Percentiles rank a stretch among this genome's conserved stretches.
phyloP scores from a whole-genome alignment of 1,140 invertebrate species.

The Spodoptera frugiperda region DNA sequence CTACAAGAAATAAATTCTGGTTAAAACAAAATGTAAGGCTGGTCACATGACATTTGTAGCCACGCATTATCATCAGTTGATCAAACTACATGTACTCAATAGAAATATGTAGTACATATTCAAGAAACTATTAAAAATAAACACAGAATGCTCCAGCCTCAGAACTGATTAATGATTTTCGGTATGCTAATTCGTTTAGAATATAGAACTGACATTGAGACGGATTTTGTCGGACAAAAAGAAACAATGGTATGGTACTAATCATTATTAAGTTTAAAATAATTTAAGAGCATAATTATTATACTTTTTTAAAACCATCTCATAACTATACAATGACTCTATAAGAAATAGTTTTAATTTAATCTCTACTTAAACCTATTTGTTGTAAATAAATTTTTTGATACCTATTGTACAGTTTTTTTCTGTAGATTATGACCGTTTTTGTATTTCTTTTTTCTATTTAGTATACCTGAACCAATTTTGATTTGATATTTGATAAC shows the following conservation, averaged over 20 bases:
- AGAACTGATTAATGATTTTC: slow-evolving; percentile 15
- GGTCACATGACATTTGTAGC: not conserved
- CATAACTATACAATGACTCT: too few relatives aligned
- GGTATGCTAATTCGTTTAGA: slow-evolving; percentile 13
- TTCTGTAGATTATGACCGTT: not conserved
- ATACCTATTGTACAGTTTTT: too few relatives aligned
- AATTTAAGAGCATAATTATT: too few relatives aligned
- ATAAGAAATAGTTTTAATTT: too few relatives aligned
- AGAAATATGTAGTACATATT: not conserved
- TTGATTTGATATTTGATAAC: too few relatives aligned
- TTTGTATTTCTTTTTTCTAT: too few relatives aligned
- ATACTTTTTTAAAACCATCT: too few relatives aligned
- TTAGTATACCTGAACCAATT: too few relatives aligned
- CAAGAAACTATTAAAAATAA: not conserved
- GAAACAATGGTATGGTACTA: not conserved
- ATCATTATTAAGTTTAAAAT: not conserved
- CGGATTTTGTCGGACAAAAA: not conserved
- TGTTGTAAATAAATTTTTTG: too few relatives aligned
- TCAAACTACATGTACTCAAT: not conserved
- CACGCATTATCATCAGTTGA: not conserved
- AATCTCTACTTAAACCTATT: too few relatives aligned
- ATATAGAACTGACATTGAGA: slow-evolving; percentile 10
- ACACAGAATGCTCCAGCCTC: not conserved
- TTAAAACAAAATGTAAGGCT: slow-evolving; percentile 21
- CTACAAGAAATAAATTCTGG: slow-evolving; percentile 7